phyloP scores from a whole-genome alignment of 2,888 invertebrate genomes.

The Orthonevra nobilis region DNA sequence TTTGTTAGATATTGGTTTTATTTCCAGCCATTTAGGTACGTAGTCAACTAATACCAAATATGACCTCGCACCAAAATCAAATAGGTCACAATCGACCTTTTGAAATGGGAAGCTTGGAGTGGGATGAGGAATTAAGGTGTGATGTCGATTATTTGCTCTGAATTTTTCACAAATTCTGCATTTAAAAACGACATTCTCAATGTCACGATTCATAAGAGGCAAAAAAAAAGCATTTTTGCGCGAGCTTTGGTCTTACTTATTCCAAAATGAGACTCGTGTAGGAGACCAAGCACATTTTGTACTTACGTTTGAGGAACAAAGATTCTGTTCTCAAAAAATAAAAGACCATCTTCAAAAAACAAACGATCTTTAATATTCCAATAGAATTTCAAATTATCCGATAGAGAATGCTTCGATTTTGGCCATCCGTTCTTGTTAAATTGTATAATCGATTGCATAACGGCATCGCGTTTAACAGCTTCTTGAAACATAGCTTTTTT shows the following conservation, averaged over 20 bases:
- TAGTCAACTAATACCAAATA: slow-evolving; percentile 47
- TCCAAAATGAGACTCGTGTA: not conserved
- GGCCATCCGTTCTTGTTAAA: slow-evolving; percentile 11
- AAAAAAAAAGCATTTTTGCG: not conserved
- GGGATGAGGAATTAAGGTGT: too few species aligned
- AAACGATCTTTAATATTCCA: slow-evolving; percentile 24
- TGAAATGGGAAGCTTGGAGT: slow-evolving; percentile 1
- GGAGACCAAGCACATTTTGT: not conserved
- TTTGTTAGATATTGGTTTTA: not conserved
- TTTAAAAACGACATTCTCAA: slow-evolving; percentile 9
- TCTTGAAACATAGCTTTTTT: not conserved
- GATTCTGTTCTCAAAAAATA: slow-evolving; percentile 15
- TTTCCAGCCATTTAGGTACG: slow-evolving; percentile 10
- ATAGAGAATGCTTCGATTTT: slow-evolving; percentile 7
- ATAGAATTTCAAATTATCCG: slow-evolving; percentile 1
- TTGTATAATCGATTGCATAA: slow-evolving; percentile 2
- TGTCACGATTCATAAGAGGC: slow-evolving; percentile 21
- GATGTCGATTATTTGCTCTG: not conserved
- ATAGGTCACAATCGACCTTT: slow-evolving; percentile 6
- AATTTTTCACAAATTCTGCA: slow-evolving; percentile 19
- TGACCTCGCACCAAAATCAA: not conserved
- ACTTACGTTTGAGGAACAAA: slow-evolving; percentile 13
- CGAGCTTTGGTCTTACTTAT: slow-evolving; percentile 18
- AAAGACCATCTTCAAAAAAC: slow-evolving; percentile 13
- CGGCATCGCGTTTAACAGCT: not conserved